Base-by-base conservation (phyloP, 1,140 invertebrate genomes). In the Ostrea denselamellosa region DNA sequence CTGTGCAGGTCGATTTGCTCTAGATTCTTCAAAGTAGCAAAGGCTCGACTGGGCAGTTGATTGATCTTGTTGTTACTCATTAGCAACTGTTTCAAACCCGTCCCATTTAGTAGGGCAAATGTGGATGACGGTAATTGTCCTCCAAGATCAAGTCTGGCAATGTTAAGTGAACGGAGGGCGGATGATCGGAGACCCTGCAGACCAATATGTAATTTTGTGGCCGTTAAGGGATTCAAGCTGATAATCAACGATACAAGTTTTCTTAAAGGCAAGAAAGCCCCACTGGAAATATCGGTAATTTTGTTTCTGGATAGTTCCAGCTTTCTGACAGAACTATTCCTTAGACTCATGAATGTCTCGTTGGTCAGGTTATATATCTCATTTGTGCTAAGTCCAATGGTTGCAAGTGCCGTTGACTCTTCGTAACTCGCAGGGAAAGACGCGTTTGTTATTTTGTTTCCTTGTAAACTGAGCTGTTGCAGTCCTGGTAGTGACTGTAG, bases 381-480 rank as follows among this genome's bases (percentile, higher is more conserved):
- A 86, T 93, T 93, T 22, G 90, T 90, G 83, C 91, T 92, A 0
- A 93, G 81, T 8, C 89, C 90, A n/a, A 93, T 86, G 10, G 88
- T 71, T 17, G 53, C 83, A 0, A 91, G 68, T 1, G 58, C 12
- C 0, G 51, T 88, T 1, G 87, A 81, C 5, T 87, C 51, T 0
- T 8, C 54, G 54, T 86, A 92, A 12, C 87, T 86, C 0, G 22
- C n/a, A 0, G 93, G 92, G 81, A 93, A 92, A 2, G 88, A 92
- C 0, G 85, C 90, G 85, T 92, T 88, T 0, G 51, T 56, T 0
- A 93, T 90, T n/a, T 83, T 51, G 71, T 93, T 93, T 12, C 87
- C 90, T 71, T 92, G 86, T 22, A 93, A 14, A 12, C 90, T 89
- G 0, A 93, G 62, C 7, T 56, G 83, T 58, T 90, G 77, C 10